Evolutionary conservation across 2,113 vertebrate genomes (phyloP), one percentile per base, ranked within the genome.

Genomic region (Antigone vipio): DNA sequence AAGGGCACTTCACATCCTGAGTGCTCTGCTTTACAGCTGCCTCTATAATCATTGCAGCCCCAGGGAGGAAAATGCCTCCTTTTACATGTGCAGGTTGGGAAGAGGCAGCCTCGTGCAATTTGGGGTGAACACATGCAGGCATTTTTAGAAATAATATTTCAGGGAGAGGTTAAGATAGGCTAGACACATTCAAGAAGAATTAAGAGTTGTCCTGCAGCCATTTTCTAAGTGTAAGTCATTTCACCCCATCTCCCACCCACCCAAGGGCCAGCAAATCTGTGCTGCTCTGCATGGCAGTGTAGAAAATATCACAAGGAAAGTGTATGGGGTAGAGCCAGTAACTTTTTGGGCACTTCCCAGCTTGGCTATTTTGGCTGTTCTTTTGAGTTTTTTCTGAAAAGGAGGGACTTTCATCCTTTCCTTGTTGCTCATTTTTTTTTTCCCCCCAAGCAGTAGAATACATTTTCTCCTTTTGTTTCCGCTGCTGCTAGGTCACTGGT

Each of bases 1-100:
- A 97, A 97, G 93, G 75, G 95, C 45, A 85, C 92, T 97, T 94
- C 92, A 92, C 58, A 90, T 47, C 87, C 86, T 78, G 84, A 96
- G 95, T 82, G 73, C 80, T 77, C 82, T 81, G 92, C 63, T 91
- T 94, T 92, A 84, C 44, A 93, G 62, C 91, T 85, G 88, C 88
- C 91, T 96, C 83, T 80, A 62, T 64, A 93, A 97, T 91, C 88
- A 94, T 30, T 85, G 85, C 85, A 96, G 89, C 72, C n/a, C 83
- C 20, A 27, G 95, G 95, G 86, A 95, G 62, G 55, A 79, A 87
- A 87, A 64, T 0, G 0, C 24, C 73, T 91, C 59, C 69, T 93
- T 96, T 66, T 69, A 89, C 26, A 68, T 10, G 40, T 3, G 8
- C 15, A 40, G 9, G 8, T 29, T 47, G 44, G 79, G 93, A 96